Percentiles rank a stretch among this genome's conserved stretches.
These are phyloP conservation scores for Gadus chalcogrammus DNA, from an alignment of 2,113 vertebrate genomes.

Conservation along the genomic window DNA sequence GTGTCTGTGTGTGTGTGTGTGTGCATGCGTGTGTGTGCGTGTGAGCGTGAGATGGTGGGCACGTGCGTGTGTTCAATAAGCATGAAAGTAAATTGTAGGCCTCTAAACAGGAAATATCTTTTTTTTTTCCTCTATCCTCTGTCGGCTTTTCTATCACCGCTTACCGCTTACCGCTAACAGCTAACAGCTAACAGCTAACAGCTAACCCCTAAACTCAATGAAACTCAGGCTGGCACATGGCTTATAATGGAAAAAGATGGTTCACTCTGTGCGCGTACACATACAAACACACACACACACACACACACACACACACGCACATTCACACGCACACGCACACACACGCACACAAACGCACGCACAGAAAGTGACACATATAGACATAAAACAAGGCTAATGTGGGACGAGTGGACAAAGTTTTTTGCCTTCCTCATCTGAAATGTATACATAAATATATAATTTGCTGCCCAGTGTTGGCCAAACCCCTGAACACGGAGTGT, in stretches of 20 bases:
- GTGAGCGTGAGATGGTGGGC: slow-evolving; percentile 9
- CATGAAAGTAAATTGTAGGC: slow-evolving; percentile 57
- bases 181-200: too few species aligned
- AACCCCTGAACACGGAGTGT: slow-evolving; percentile 53
- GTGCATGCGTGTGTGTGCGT: neutral
- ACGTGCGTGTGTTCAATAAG: slow-evolving; percentile 13
- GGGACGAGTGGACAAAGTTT: slow-evolving; percentile 37
- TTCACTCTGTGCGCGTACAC: slow-evolving; percentile 38
- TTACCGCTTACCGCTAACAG: slow-evolving; percentile 26
- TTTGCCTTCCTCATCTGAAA: slow-evolving; percentile 45
- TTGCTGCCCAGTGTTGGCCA: slow-evolving; percentile 42
- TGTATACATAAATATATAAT: slow-evolving; percentile 59
- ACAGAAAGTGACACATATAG: slow-evolving; percentile 7
- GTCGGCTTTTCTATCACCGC: slow-evolving; percentile 40
- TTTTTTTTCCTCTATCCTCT: slow-evolving; percentile 24
- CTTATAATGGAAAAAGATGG: slow-evolving; percentile 61
- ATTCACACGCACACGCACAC: too few species aligned
- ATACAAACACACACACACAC: slow-evolving; percentile 13
- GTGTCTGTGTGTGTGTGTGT: neutral
- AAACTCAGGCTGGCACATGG: slow-evolving; percentile 54
- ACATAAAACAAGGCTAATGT: slow-evolving; percentile 27
- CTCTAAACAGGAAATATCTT: slow-evolving; percentile 64
- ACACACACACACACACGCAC: too few species aligned
- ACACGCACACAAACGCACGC: slow-evolving; percentile 19
- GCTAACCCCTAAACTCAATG: slow-evolving; percentile 36